Evolutionary conservation across 2,888 invertebrate genomes (phyloP).

Genomic region (Copidosoma aretas): DNA sequence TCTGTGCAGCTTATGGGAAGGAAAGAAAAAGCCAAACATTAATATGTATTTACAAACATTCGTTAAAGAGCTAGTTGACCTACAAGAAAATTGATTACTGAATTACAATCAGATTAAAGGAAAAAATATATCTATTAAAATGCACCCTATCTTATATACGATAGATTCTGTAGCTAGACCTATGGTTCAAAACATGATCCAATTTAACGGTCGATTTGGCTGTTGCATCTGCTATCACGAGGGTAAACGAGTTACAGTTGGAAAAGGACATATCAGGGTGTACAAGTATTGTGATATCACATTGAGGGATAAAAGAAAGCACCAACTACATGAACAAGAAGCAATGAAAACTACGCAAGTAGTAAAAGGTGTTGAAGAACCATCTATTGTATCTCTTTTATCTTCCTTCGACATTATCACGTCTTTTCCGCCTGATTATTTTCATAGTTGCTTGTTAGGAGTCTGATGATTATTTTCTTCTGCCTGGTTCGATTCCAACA

Average conservation of each 20-base stretch:
- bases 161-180: constrained; percentile 21
- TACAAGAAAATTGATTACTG: constrained; percentile 4
- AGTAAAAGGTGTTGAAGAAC: constrained; percentile 32
- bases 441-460: constrained; percentile 27
- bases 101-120: not conserved
- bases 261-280: constrained; percentile 22
- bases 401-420: constrained; percentile 26
- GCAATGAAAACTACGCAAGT: not conserved
- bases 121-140: constrained; percentile 17
- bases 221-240: constrained; percentile 32
- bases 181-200: constrained; percentile 14
- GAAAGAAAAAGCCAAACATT: not conserved
- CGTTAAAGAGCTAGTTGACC: not conserved
- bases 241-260: constrained; percentile 21
- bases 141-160: constrained; percentile 20
- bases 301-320: constrained; percentile 13
- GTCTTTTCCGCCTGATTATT: constrained; percentile 36
- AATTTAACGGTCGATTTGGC: constrained; percentile 34
- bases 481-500: constrained; percentile 27
- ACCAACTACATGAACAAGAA: constrained; percentile 13
- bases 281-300: constrained; percentile 13
- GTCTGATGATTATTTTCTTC: constrained; percentile 7
- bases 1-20: constrained; percentile 3
- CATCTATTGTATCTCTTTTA: constrained; percentile 16
- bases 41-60: constrained; percentile 1